These are phyloP conservation scores for Leucania comma DNA, from an alignment of 2,888 invertebrate genomes.

Conservation along the genomic window DNA sequence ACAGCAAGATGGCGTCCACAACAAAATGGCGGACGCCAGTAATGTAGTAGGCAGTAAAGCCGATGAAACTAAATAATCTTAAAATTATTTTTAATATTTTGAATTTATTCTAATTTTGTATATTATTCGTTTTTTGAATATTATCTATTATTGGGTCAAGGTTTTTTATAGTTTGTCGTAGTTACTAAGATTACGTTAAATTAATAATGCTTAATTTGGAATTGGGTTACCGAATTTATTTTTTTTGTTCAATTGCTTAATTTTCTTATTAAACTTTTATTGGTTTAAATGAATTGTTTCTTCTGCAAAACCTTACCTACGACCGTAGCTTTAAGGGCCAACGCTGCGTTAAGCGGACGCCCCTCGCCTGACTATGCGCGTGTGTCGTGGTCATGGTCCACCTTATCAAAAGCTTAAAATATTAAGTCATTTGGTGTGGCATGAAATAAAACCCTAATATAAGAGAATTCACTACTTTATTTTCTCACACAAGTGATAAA, in stretches of 20 bases:
- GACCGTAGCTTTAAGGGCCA: not conserved
- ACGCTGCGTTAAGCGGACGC: no score
- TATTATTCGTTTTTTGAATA: slow-evolving; percentile 59
- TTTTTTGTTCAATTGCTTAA: slow-evolving; percentile 52
- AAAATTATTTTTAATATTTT: slow-evolving; percentile 60
- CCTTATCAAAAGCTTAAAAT: not conserved
- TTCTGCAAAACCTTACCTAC: not conserved
- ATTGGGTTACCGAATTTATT: slow-evolving; percentile 60
- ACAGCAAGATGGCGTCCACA: slow-evolving; percentile 73
- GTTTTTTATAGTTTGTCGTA: slow-evolving; percentile 60
- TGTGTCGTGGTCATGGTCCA: no score
- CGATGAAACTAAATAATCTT: slow-evolving; percentile 45
- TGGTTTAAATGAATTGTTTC: slow-evolving; percentile 49
- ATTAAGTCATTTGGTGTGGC: not conserved
- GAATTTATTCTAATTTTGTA: slow-evolving; percentile 48
- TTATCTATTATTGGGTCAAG: slow-evolving; percentile 56
- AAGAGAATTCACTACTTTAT: slow-evolving; percentile 71
- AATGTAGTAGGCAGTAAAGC: slow-evolving; percentile 47
- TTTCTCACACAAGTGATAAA: slow-evolving; percentile 77
- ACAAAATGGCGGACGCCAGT: slow-evolving; percentile 73
- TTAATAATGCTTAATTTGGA: slow-evolving; percentile 49
- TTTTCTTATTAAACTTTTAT: slow-evolving; percentile 56
- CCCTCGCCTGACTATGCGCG: no score
- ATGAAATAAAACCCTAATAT: slow-evolving; percentile 41
- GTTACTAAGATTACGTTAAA: slow-evolving; percentile 55